phyloP scores from a whole-genome alignment of 2,888 invertebrate genomes.

The Dorcus parallelipipedus region DNA sequence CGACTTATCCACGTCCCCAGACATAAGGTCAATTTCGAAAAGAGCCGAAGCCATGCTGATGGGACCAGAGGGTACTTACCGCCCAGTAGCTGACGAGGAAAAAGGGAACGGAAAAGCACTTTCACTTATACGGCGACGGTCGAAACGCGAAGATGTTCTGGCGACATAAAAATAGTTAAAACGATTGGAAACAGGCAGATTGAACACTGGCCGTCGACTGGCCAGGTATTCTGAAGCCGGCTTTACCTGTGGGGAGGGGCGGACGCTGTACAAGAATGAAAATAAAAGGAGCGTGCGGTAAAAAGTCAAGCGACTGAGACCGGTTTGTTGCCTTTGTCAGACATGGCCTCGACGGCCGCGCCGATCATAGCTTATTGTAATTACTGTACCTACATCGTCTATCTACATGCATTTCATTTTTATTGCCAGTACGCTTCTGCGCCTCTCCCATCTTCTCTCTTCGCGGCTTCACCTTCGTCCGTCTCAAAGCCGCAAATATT shows the following conservation, averaged over 20 bases:
- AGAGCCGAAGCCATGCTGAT: no score
- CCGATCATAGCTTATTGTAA: slow-evolving; percentile 38
- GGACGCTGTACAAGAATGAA: slow-evolving; percentile 26
- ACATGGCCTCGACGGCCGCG: slow-evolving; percentile 32
- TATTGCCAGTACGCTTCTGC: background rate
- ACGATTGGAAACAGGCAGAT: slow-evolving; percentile 20
- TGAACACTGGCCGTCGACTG: slow-evolving; percentile 25
- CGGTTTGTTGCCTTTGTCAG: slow-evolving; percentile 31
- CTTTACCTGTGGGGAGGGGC: slow-evolving; percentile 24
- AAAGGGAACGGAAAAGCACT: background rate
- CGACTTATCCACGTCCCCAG: no score
- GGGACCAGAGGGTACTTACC: background rate
- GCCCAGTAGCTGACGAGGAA: background rate
- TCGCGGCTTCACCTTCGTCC: background rate
- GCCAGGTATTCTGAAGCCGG: slow-evolving; percentile 27
- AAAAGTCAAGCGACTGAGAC: slow-evolving; percentile 30
- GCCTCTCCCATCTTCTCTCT: slow-evolving; percentile 6
- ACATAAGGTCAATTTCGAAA: no score
- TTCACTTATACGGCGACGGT: background rate
- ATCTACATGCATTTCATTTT: slow-evolving; percentile 3
- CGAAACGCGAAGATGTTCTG: background rate
- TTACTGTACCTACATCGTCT: slow-evolving; percentile 35
- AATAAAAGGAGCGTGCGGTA: slow-evolving; percentile 29
- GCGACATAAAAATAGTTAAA: background rate
- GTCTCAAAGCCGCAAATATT: background rate